Conservation (phyloP, 2,888 invertebrate species). For the Luperina testacea region DNA sequence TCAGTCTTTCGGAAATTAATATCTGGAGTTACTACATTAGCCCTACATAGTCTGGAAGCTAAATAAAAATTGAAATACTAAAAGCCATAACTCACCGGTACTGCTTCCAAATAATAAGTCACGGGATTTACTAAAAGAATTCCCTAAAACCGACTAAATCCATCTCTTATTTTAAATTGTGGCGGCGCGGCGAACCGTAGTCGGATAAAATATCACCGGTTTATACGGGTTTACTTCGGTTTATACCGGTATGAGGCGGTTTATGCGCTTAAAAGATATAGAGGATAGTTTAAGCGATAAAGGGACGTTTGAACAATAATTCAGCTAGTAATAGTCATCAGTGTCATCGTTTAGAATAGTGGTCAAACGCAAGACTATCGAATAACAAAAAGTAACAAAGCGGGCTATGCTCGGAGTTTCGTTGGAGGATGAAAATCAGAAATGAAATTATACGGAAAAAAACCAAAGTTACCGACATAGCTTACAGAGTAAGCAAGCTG, state of each 20-base stretch:
- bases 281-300: background rate
- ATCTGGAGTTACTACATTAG: too few species aligned
- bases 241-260: conserved; percentile 8
- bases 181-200: background rate
- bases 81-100: background rate
- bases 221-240: conserved; percentile 19
- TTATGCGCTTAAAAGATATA: conserved; percentile 25
- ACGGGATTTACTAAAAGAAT: conserved; percentile 30
- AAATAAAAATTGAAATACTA: too few species aligned
- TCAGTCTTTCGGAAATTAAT: too few species aligned
- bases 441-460: too few species aligned
- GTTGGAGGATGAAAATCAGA: too few species aligned
- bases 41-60: too few species aligned
- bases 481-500: too few species aligned
- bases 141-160: conserved; percentile 7
- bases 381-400: too few species aligned
- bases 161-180: conserved; percentile 20
- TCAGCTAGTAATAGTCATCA: background rate
- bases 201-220: conserved; percentile 41
- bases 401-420: too few species aligned
- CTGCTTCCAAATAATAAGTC: background rate
- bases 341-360: too few species aligned
- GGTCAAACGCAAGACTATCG: too few species aligned
- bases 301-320: background rate
- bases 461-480: too few species aligned